Evolutionary conservation across 2,113 vertebrate genomes (phyloP), one percentile per base, ranked within the genome.

Genomic region (Xenopus laevis): DNA sequence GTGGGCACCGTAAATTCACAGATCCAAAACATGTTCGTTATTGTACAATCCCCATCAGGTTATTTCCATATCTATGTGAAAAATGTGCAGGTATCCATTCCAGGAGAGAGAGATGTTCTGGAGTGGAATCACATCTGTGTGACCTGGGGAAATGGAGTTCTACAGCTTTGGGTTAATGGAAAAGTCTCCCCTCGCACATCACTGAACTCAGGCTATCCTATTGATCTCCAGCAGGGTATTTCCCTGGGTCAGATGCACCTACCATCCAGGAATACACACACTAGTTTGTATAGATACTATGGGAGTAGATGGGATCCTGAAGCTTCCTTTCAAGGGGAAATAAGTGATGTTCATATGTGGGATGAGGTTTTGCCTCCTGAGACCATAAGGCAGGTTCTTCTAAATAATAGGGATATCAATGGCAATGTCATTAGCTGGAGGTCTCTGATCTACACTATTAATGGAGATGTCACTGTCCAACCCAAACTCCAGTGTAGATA

Each of bases 141-240:
- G 1, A 81, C 65, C 78, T 90, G 87, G 86, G 86, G 89, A 58
- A 72, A 23, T 0, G 86, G 87, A 13, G 76, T 85, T 0, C 74
- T 55, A 0, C 75, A 82, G 23, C 77, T 92, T 5, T 87, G 87
- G 87, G 0, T 92, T 61, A 87, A 88, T 0, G 80, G 83, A 10
- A 86, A 80, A 20, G 83, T 82, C 6, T 79, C 81, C 78, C 83
- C 84, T 0, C 83, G 82, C 13, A 18, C 13, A 58, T 4, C 17
- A 20, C 18, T 58, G 17, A 1, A n/a, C 0, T 3, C 9, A 58
- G 15, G 15, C 15, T 50, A 3, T 16, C 10, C 47, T 50, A 16
- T 50, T 50, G 47, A 50, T 50, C 15, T 50, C 7, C 47, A 50
- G 15, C 3, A 50, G 7, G 47, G 4, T 50, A 50, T 12, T 0